Evolutionary conservation across 2,113 vertebrate species (phyloP).

Genomic region (Psettodes erumei): DNA sequence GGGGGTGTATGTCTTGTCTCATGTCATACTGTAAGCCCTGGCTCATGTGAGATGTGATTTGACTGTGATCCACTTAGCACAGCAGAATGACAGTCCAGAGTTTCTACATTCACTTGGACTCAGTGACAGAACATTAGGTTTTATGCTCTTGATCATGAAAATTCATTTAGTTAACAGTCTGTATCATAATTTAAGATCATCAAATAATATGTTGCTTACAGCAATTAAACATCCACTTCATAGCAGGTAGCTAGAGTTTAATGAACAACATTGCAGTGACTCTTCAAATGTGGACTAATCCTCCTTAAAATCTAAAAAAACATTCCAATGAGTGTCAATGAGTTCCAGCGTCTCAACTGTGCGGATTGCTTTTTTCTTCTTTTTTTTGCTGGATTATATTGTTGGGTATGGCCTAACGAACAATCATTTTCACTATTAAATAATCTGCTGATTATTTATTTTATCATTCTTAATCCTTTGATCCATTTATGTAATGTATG

Average conservation of each 20-base stretch:
- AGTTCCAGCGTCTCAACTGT: background rate
- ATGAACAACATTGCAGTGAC: background rate
- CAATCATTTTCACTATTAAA: background rate
- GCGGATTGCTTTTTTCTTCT: background rate
- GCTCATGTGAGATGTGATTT: conserved; percentile 27
- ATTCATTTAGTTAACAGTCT: background rate
- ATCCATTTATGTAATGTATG: background rate
- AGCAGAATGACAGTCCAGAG: conserved; percentile 33
- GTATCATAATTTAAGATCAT: background rate
- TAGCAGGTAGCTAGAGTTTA: background rate
- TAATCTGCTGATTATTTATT: background rate
- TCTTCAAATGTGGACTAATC: background rate
- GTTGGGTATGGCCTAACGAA: background rate
- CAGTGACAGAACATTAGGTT: conserved; percentile 1
- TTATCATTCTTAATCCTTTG: background rate
- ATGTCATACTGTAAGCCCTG: conserved; percentile 9
- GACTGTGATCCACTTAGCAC: conserved; percentile 44
- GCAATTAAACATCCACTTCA: conserved; percentile 11
- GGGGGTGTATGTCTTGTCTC: conserved; percentile 15
- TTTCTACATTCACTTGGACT: conserved; percentile 13
- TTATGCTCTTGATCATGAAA: conserved; percentile 18
- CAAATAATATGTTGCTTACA: background rate
- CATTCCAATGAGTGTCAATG: background rate
- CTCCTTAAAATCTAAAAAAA: background rate
- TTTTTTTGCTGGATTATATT: background rate